Evolutionary conservation across 2,888 invertebrate genomes (phyloP), one percentile per base, ranked within the genome.

Genomic region (Pyralis farinalis): DNA sequence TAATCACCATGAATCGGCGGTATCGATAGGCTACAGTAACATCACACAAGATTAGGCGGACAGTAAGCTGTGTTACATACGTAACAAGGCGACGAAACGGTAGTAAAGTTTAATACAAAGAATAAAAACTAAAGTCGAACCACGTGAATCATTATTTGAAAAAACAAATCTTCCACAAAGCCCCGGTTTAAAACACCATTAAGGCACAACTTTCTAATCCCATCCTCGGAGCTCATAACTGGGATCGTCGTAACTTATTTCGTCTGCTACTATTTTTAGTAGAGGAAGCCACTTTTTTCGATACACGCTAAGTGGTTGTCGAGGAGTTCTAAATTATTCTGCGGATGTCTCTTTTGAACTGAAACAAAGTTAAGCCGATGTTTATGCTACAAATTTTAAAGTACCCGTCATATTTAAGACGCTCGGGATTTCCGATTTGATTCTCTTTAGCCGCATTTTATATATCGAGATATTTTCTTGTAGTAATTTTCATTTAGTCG

Each of bases 181-280:
- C 12, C 5, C 31, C 12, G 27, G 22, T 33, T 33, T 33, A 38
- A 38, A 42, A 42, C 32, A 12, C 38, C 38, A 38, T 38, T 38
- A 32, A 25, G 38, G 27, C 16, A 16, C 16, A 38, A 37, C 37
- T 37, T 34, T 22, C 21, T 37, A 42, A 42, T 28, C 42, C 28
- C 41, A 22, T 42, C 35, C 12, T 16, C 30, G 16, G 16, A 27
- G 30, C 33, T 42, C 42, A 34, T 42, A 42, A 29, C 16, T 25
- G 27, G 42, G 42, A 42, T 42, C 32, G 37, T 9, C 28, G 37
- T 33, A 42, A 42, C 42, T 38, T 38, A 38, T 32, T 25, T 32
- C 31, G 38, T 38, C 31, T 21, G 1, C 16, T 27, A 41, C 43
- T 38, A 36, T 36, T 29, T 36, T 29, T 36, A 36, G 36, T 16